Evolutionary conservation across 2,113 vertebrate genomes (phyloP).

Genomic region (Podocnemis expansa): DNA sequence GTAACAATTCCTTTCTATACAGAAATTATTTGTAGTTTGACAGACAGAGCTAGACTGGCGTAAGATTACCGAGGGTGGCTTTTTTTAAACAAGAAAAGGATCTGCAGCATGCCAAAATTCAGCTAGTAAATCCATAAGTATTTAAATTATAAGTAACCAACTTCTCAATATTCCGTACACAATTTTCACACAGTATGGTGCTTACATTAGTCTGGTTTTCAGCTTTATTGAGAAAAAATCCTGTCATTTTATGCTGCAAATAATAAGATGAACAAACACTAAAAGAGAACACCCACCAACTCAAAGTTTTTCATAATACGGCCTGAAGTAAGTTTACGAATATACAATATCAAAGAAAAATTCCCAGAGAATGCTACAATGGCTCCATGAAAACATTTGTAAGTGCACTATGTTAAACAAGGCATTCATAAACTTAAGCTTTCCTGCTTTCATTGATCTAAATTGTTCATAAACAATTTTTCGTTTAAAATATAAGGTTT

Average conservation of each 20-base stretch:
- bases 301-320: not conserved
- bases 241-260: not conserved
- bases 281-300: not conserved
- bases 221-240: not conserved
- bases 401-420: not conserved
- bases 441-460: fast-evolving
- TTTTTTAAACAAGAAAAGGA: not conserved
- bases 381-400: not conserved
- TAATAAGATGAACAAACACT: not conserved
- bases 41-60: not conserved
- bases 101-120: not conserved
- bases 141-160: not conserved
- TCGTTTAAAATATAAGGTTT: not conserved
- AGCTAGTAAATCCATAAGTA: not conserved
- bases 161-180: not conserved
- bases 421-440: not conserved
- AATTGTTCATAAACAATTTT: not conserved
- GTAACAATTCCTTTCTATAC: not conserved
- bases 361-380: not conserved
- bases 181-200: not conserved
- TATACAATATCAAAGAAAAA: not conserved
- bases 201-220: not conserved
- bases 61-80: not conserved
- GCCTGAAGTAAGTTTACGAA: not conserved
- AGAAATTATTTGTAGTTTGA: not conserved